Conservation (phyloP, 2,113 vertebrate genomes). For the Dicaeum eximium region DNA sequence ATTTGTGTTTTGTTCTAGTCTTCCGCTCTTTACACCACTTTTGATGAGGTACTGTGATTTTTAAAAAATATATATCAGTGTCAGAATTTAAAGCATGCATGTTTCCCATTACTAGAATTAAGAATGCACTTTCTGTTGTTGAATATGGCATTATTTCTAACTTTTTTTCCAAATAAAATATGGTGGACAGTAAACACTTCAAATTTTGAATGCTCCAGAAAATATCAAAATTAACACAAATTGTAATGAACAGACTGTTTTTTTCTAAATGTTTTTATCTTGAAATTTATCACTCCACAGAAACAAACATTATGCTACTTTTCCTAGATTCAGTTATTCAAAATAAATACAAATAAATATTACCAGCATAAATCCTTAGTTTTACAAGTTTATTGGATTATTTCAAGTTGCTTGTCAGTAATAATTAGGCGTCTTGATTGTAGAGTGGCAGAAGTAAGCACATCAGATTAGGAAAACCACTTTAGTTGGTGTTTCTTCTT, state of each 20-base stretch:
- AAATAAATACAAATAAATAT: background rate
- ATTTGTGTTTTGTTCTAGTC: slow-evolving; percentile 63
- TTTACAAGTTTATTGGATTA: background rate
- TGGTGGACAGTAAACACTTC: background rate
- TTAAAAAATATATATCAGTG: background rate
- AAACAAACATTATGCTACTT: background rate
- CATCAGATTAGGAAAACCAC: background rate
- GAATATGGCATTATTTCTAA: background rate
- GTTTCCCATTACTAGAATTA: background rate
- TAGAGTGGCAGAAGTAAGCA: background rate
- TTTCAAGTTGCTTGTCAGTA: background rate
- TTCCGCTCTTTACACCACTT: slow-evolving; percentile 77
- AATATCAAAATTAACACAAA: background rate
- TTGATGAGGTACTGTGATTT: slow-evolving; percentile 73
- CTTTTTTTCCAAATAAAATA: background rate
- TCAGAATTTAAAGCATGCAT: background rate
- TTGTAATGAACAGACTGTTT: background rate
- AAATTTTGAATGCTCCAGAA: background rate
- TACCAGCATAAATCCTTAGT: background rate
- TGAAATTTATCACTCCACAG: background rate
- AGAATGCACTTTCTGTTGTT: background rate
- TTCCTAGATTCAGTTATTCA: background rate
- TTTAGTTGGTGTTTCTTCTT: background rate
- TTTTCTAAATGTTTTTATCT: background rate
- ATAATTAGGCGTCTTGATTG: background rate